Base-by-base conservation (phyloP, 2,888 invertebrate genomes). In the Seira ritae region DNA sequence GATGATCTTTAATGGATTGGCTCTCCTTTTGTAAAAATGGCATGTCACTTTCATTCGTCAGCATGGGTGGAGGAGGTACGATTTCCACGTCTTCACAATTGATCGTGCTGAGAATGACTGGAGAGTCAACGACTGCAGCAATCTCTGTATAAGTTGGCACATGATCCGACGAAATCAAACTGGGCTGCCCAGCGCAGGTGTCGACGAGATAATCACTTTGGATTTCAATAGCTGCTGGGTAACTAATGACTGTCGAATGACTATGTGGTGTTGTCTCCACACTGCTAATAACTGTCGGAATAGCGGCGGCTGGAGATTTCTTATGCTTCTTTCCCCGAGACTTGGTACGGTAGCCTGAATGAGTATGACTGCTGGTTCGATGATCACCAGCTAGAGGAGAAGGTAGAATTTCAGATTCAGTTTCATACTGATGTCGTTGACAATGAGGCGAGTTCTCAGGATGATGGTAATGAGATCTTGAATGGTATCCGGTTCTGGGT, bases 261-360 rank as follows among this genome's bases (percentile, higher is more conserved):
- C 42, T 42, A 20, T 23, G 24, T 17, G 71, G 60, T 31, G 67
- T 68, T 10, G 19, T 80, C 3, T 80, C 80, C 10, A 80, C 60
- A 37, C 67, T 80, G 20, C 72, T 80, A 50, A 80, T 80, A 37
- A 75, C 70, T 22, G 74, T 75, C 65, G 80, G 80, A 80, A 80
- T 70, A 50, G 46, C 55, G 0, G 69, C 80, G n/a, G 68, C 24
- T 46, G 66, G 67, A 15, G 23, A 19, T 46, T 84, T 84, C 67
- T 84, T 84, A 42, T 84, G 74, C 22, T 84, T 84, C 42, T 84
- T 84, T 4, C 80, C 80, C 37, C 83, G 67, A 17, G 83, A 77
- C 62, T 84, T 84, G 68, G 69, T 70, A 20, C 77, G 83, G 24
- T 78, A 62, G 20, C 80, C 80, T 8, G 66, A 1, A 12, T 60